Evolutionary conservation across 1,140 invertebrate species (phyloP), one percentile per base, ranked within the genome.

Genomic region (Hestina assimilis): DNA sequence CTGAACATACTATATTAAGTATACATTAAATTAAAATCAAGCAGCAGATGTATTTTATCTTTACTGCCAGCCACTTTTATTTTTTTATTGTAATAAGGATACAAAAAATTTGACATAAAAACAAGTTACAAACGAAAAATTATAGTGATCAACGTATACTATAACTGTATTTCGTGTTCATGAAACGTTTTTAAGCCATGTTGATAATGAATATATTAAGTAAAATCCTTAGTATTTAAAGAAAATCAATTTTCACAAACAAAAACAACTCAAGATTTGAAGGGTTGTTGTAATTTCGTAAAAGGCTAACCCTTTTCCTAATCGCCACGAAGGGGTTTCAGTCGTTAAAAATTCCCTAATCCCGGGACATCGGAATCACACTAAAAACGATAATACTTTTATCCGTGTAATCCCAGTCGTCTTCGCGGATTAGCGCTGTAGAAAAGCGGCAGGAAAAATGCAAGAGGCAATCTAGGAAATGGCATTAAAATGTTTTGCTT

Each of bases 381-480:
- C 83, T 83, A 80, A 87, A 76, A 83, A 82, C 71, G 76, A 72
- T 68, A 77, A 83, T 77, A 80, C 79, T 84, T 87, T 83, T 82
- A 83, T 83, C 82, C 80, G 46, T 43, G 71, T 85, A 85, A 85
- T 86, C 79, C 76, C 59, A 64, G 66, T 73, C 76, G 80, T 86
- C 81, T 85, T 88, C 82, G 79, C 83, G 82, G 83, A 87, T 87
- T 88, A 87, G 68, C 85, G 72, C 68, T 72, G 72, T 75, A 78
- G 65, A 64, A 65, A 72, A 72, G 62, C 48, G 48, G 67, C 69
- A 61, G 75, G 78, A 88, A 88, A 86, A 88, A 88, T 85, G 82
- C 85, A 88, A 84, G 82, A 77, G 72, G 77, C 79, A 88, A 88
- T 88, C 83, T 88, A 85, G 76, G 77, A 88, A 88, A 87, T 88